Evolutionary conservation across 2,888 invertebrate genomes (phyloP).

Genomic region (Microctonus brassicae): DNA sequence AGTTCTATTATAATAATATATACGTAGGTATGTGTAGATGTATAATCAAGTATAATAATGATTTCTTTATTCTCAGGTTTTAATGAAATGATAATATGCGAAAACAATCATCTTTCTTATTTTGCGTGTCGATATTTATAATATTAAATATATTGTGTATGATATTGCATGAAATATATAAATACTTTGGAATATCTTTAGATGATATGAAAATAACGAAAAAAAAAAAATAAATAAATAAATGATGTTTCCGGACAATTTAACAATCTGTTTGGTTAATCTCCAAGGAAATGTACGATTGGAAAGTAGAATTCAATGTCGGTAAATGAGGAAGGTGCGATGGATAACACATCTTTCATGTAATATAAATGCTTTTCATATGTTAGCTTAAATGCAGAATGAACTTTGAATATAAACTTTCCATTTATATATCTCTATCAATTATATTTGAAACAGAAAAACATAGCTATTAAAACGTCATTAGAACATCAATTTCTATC

Average conservation of each 20-base stretch:
- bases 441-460: no score
- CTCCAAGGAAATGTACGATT: conserved; percentile 9
- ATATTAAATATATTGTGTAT: no score
- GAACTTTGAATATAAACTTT: neutral
- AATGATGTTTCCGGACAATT: conserved; percentile 15
- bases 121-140: neutral
- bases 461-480: no score
- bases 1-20: neutral
- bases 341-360: neutral
- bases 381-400: neutral
- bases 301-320: conserved; percentile 25
- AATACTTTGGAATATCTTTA: neutral
- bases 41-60: no score
- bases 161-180: neutral
- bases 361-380: neutral
- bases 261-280: conserved; percentile 10
- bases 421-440: neutral
- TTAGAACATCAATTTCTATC: neutral
- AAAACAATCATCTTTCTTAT: neutral
- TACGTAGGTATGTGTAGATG: neutral
- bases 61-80: neutral
- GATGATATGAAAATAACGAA: neutral
- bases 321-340: conserved; percentile 5
- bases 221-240: neutral
- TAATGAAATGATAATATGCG: neutral